Percentiles rank a stretch among this genome's conserved stretches.
These are phyloP conservation scores for Euclidia mi DNA, from an alignment of 2,888 invertebrate species.

Conservation along the genomic window DNA sequence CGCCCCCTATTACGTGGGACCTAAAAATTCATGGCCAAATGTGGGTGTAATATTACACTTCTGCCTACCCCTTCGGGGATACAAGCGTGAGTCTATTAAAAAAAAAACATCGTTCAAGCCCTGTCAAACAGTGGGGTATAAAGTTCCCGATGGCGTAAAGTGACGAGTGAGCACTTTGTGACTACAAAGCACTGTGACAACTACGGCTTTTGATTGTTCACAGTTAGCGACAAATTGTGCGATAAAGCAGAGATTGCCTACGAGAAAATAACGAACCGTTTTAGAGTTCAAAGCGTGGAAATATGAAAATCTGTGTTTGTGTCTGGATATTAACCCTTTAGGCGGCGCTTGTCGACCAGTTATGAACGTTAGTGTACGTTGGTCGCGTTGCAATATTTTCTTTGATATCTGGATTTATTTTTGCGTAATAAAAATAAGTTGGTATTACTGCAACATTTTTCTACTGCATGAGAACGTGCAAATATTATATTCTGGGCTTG, in stretches of 20 bases:
- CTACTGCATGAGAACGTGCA: no score
- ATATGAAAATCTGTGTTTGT: background rate
- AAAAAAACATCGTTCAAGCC: background rate
- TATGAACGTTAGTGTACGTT: no score
- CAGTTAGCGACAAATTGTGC: constrained; percentile 10
- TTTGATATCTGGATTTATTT: no score
- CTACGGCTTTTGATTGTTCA: constrained; percentile 30
- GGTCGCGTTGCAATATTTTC: no score
- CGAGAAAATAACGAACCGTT: constrained; percentile 12
- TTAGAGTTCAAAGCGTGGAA: constrained; percentile 8
- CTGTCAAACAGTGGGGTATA: constrained; percentile 3
- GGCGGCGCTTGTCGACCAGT: background rate
- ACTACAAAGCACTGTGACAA: constrained; percentile 32
- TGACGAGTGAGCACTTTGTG: constrained; percentile 24
- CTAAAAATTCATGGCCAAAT: no score
- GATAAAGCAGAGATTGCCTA: constrained; percentile 28
- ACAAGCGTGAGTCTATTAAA: no score
- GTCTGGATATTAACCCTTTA: no score
- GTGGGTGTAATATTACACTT: no score
- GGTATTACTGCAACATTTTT: no score
- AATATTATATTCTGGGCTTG: no score
- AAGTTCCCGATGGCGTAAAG: constrained; percentile 25
- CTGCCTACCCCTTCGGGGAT: background rate
- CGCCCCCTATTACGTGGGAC: no score
- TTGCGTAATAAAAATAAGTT: no score